Evolutionary conservation across 1,140 invertebrate species (phyloP), one percentile per base, ranked within the genome.

Genomic region (Spodoptera litura): DNA sequence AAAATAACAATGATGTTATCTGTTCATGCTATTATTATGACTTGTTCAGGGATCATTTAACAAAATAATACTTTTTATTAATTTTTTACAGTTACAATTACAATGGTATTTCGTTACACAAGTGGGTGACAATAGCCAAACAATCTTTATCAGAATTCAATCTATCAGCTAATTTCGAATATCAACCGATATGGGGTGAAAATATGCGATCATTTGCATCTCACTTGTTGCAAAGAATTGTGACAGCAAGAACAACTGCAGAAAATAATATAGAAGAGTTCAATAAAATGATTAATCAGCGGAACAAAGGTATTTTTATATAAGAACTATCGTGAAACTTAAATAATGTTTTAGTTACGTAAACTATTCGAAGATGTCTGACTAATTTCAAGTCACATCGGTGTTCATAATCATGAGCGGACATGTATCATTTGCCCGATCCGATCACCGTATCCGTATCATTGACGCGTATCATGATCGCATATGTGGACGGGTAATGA

Each of bases 31-130:
- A 20, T 20, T 20, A 20, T 1, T 20, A 20, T 20, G 20, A 20
- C 20, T 20, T 20, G 20, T 20, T 20, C 20, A 20, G 20, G 20
- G 20, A 20, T 20, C 20, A 20, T 20, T 20, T 20, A 20, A 20
- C 20, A 20, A 20, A 20, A 20, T 20, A 20, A 20, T 20, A 0
- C 20, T 9, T 44, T 44, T 44, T 6, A 44, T 44, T 9, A 0
- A 6, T 44, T 82, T 83, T 94, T 93, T 77, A 20, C 89, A 95
- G 91, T 89, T 95, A 83, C 81, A 95, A 85, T 88, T 96, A 93
- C 66, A 92, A 93, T 68, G 90, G 91, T 10, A 79, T 94, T n/a
- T 78, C 90, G 8, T 78, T 93, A 51, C 85, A 88, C 64, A 93
- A 93, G 82, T 93, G 91, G 92, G 90, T 89, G 11, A 85, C 91